A percentile compares a stretch with the other conserved stretches of the same genome.
These are phyloP conservation scores for Stigmatopora nigra DNA, from an alignment of 2,113 vertebrate species.

Conservation along the genomic window DNA sequence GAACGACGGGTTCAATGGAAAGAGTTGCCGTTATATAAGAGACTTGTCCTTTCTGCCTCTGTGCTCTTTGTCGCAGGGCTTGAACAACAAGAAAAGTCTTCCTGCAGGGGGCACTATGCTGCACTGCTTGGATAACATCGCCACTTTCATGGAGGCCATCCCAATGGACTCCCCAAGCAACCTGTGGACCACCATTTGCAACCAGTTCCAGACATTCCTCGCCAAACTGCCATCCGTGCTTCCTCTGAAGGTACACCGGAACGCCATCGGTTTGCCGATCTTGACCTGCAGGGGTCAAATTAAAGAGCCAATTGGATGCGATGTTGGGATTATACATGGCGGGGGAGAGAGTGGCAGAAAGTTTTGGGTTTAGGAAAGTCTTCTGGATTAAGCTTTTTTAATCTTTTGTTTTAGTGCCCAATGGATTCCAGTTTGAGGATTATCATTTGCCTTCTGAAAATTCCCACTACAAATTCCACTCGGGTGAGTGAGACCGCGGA, in stretches of 20 bases:
- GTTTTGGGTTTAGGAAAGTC: slow-evolving; percentile 8
- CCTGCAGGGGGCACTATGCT: slow-evolving; percentile 95
- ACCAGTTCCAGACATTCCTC: slow-evolving; percentile 97
- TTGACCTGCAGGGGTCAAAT: slow-evolving; percentile 51
- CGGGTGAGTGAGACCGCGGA: slow-evolving; percentile 73
- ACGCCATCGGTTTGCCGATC: slow-evolving; percentile 46
- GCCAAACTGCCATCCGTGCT: slow-evolving; percentile 91
- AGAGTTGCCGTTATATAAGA: slow-evolving; percentile 52
- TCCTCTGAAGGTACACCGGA: slow-evolving; percentile 84
- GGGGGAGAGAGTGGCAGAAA: not conserved
- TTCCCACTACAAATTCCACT: slow-evolving; percentile 87
- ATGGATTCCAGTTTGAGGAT: slow-evolving; percentile 95
- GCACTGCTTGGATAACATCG: slow-evolving; percentile 95
- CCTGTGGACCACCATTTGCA: slow-evolving; percentile 96
- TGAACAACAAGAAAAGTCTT: slow-evolving; percentile 97
- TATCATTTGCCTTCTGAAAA: slow-evolving; percentile 97
- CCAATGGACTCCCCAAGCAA: slow-evolving; percentile 98
- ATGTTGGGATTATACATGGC: slow-evolving; percentile 1
- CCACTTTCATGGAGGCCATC: slow-evolving; percentile 95
- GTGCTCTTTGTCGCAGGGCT: slow-evolving; percentile 70
- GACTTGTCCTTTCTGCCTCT: slow-evolving; percentile 32
- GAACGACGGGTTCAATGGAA: slow-evolving; percentile 53
- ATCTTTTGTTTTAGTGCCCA: slow-evolving; percentile 75
- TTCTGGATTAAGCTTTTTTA: slow-evolving; percentile 1
- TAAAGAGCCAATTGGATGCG: slow-evolving; percentile 12